Evolutionary conservation across 2,888 invertebrate genomes (phyloP), one percentile per base, ranked within the genome.

Genomic region (Eueremaeus valkanovi): DNA sequence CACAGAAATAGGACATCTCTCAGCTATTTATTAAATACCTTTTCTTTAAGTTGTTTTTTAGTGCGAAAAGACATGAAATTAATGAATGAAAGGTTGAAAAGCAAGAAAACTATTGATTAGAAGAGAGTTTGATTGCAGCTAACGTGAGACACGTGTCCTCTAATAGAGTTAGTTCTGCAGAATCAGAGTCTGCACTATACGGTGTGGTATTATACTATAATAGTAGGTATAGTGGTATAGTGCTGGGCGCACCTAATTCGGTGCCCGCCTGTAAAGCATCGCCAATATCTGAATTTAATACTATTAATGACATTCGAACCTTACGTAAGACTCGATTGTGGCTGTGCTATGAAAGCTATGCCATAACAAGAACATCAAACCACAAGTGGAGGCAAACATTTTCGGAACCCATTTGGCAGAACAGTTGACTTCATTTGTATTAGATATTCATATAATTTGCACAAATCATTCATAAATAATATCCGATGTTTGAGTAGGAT

Each of bases 131-230:
- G 8, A 61, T 61, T 63, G 33, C 33, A n/a, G 2, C n/a, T 68
- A 36, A 68, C 68, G 27, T 68, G 68, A 68, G 68, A 68, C 68
- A 68, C 68, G 68, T 68, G 68, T n/a, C 68, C 40, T 42, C 42
- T 68, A 68, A 68, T 68, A 68, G 24, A 68, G 40, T 68, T 68
- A 13, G 42, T 42, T 68, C 27, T 68, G 42, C 31, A 66, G 29
- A 66, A 9, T 51, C 3, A 16, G 45, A 13, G 18, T 45, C 45
- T 18, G 45, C n/a, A n/a, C n/a, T n/a, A n/a, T n/a, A n/a, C n/a
- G n/a, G n/a, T n/a, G n/a, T n/a, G n/a, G n/a, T n/a, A n/a, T n/a
- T n/a, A n/a, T n/a, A n/a, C n/a, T n/a, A n/a, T n/a, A n/a, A n/a
- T n/a, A n/a, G n/a, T n/a, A n/a, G 18, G 16, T 45, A 45, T 45